These are phyloP conservation scores for Hyposmocoma kahamanoa DNA, from an alignment of 1,140 invertebrate genomes.

Conservation along the genomic window DNA sequence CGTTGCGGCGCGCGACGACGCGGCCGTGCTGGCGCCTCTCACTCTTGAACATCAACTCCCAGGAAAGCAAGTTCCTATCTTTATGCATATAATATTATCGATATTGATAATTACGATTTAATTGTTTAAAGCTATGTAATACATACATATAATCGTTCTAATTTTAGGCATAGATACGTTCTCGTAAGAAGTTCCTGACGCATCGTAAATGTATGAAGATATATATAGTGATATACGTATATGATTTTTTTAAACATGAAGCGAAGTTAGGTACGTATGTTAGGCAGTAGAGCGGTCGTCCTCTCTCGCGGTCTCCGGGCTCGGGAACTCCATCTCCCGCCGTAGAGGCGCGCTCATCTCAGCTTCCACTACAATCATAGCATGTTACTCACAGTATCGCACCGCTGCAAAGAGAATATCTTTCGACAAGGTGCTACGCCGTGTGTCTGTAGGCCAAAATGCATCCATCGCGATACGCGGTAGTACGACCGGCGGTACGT, in stretches of 20 bases:
- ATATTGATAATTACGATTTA: slow-evolving; percentile 76
- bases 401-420: background rate
- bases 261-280: slow-evolving; percentile 67
- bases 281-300: slow-evolving; percentile 70
- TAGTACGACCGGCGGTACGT: background rate
- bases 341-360: slow-evolving; percentile 1
- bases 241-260: slow-evolving; percentile 71
- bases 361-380: background rate
- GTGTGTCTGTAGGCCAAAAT: background rate
- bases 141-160: slow-evolving; percentile 76
- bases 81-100: slow-evolving; percentile 76
- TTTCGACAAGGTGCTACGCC: background rate
- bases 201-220: slow-evolving; percentile 73
- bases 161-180: slow-evolving; percentile 74
- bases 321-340: slow-evolving; percentile 8
- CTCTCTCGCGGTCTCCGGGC: slow-evolving; percentile 45
- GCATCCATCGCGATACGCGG: too few relatives aligned
- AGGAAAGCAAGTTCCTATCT: slow-evolving; percentile 81
- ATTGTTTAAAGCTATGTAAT: slow-evolving; percentile 75
- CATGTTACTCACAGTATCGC: background rate
- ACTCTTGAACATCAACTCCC: slow-evolving; percentile 71
- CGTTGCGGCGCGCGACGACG: slow-evolving; percentile 51
- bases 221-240: slow-evolving; percentile 71
- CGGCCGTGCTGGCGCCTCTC: slow-evolving; percentile 48
- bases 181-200: slow-evolving; percentile 75